Conservation (phyloP, 2,113 vertebrate genomes). For the Crotalus horridus region DNA sequence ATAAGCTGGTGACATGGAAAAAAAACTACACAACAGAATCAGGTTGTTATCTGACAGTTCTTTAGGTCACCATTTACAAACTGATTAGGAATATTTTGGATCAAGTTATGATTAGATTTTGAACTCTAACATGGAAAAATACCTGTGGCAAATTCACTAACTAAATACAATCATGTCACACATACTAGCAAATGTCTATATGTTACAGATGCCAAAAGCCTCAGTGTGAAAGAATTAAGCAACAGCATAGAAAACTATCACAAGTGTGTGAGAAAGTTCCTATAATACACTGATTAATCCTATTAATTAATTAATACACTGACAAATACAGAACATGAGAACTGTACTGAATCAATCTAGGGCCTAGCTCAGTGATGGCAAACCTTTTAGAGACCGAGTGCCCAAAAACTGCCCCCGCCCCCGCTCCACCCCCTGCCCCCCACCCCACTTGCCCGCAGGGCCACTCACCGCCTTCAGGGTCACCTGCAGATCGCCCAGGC, state of each 20-base stretch:
- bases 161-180: background rate
- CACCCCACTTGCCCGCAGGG: no score
- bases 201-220: background rate
- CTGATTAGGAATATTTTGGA: no score
- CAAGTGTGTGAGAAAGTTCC: background rate
- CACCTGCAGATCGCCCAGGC: no score
- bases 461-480: no score
- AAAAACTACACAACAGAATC: background rate
- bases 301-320: background rate
- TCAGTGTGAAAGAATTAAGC: background rate
- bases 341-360: background rate
- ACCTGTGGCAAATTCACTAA: no score
- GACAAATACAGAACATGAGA: background rate
- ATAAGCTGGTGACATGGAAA: background rate
- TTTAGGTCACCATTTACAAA: no score
- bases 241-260: background rate
- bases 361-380: background rate
- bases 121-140: no score
- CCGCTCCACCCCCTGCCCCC: no score
- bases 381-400: no score
- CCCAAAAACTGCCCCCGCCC: no score
- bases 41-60: no score
- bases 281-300: background rate
- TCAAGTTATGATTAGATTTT: no score
- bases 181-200: background rate